Evolutionary conservation across 2,888 invertebrate species (phyloP), one percentile per base, ranked within the genome.

Genomic region (Epiblema foenella): DNA sequence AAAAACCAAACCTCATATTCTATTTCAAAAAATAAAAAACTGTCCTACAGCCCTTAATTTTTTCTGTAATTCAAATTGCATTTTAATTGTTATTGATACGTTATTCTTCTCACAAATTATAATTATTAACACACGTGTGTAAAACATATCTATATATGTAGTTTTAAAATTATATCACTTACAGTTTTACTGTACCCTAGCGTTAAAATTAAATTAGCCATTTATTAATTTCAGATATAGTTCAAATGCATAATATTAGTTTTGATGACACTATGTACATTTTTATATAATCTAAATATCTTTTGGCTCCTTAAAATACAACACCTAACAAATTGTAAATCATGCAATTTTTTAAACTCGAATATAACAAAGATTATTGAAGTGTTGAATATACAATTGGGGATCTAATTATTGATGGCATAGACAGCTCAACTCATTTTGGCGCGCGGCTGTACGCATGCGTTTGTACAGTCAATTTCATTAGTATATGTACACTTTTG

Each of bases 101-200:
- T 20, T n/a, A 29, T 11, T 20, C 11, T 52, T 3, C 1, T 56
- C 29, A 56, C 15, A 56, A 29, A 29, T n/a, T 29, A 17, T 49
- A 24, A 52, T 37, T 18, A 52, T 52, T 51, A 24, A 37, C 39
- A 18, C 17, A 10, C 24, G 3, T 63, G 51, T 52, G 33, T 59
- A 46, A 46, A 57, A 56, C 33, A 56, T n/a, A 66, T 37, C 46
- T 60, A 62, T 46, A 42, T 33, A 65, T 62, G 29, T 42, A 33
- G 37, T 18, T 62, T 49, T 51, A 67, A 71, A 67, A 71, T 57
- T 71, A 71, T 67, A 71, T 71, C 71, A 71, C 71, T 62, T 71
- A 46, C 71, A 71, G 71, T 71, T 71, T 67, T 51, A 67, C 71
- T 71, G 71, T 62, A 62, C 39, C 56, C 62, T 71, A 67, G 11